Evolutionary conservation across 2,797 vertebrate genomes (phyloP).

Genomic region (Bufotes viridis): DNA sequence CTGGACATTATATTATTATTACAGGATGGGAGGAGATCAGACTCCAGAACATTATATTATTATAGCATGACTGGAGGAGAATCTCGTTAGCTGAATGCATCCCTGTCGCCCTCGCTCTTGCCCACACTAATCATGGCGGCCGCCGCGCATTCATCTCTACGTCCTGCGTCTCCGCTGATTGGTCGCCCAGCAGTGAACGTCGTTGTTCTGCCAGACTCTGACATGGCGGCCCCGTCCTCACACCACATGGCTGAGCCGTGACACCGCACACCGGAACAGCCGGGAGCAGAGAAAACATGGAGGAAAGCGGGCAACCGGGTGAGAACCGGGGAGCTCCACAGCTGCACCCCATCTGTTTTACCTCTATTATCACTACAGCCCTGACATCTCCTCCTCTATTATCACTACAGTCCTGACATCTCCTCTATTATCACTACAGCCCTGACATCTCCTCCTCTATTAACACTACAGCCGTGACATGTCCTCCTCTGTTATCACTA

Average conservation of each 20-base stretch:
- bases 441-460: neutral
- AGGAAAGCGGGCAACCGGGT: neutral
- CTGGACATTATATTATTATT: too few species aligned
- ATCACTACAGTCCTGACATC: neutral
- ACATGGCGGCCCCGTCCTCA: neutral
- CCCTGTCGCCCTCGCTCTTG: neutral
- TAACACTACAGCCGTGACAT: neutral
- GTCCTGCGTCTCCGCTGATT: neutral
- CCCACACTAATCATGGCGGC: neutral
- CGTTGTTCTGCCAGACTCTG: neutral
- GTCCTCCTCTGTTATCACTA: neutral
- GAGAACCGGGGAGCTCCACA: neutral
- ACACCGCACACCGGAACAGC: neutral
- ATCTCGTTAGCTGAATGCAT: too few species aligned
- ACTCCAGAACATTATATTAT: too few species aligned
- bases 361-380: neutral
- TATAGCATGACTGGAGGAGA: too few species aligned
- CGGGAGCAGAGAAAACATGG: neutral
- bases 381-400: neutral
- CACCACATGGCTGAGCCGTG: neutral
- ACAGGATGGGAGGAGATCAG: too few species aligned
- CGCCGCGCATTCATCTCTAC: neutral
- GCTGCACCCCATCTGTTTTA: neutral
- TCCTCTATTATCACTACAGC: neutral
- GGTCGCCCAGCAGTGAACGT: neutral